A percentile compares a stretch with the other conserved stretches of the same genome.
Evolutionary conservation across 2,113 vertebrate genomes (phyloP).

Genomic region (Caracal caracal): DNA sequence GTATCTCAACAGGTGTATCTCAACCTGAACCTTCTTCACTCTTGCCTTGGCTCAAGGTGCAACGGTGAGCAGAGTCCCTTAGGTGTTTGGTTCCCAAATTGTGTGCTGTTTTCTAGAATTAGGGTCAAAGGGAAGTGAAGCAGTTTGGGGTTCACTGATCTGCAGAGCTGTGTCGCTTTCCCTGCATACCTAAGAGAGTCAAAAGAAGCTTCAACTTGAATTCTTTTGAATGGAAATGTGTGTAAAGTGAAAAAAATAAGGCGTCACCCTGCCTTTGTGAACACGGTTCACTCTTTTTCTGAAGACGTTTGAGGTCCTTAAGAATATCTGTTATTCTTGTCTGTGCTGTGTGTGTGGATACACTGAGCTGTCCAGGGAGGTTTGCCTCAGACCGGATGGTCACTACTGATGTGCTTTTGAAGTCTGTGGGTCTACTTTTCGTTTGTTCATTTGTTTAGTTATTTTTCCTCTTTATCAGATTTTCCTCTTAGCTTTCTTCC

Average conservation of each 20-base stretch:
- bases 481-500: background rate
- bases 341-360: background rate
- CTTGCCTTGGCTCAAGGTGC: background rate
- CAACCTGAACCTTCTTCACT: background rate
- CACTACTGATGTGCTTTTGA: background rate
- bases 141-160: fast-evolving
- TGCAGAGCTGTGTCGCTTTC: background rate
- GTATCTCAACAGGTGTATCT: background rate
- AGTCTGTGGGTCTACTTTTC: background rate
- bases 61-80: fast-evolving
- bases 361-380: background rate
- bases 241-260: background rate
- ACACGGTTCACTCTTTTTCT: background rate
- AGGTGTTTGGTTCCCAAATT: background rate
- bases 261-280: fast-evolving
- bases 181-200: fast-evolving
- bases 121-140: background rate
- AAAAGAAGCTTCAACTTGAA: background rate
- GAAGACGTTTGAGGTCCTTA: background rate
- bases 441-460: background rate
- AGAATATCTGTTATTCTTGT: background rate
- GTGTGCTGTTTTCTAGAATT: background rate
- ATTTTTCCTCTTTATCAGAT: background rate
- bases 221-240: background rate
- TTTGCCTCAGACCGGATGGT: background rate